Percentiles rank a stretch among this genome's conserved stretches.
Conservation (phyloP, 2,113 vertebrate species). For the Lichenostomus cassidix region DNA sequence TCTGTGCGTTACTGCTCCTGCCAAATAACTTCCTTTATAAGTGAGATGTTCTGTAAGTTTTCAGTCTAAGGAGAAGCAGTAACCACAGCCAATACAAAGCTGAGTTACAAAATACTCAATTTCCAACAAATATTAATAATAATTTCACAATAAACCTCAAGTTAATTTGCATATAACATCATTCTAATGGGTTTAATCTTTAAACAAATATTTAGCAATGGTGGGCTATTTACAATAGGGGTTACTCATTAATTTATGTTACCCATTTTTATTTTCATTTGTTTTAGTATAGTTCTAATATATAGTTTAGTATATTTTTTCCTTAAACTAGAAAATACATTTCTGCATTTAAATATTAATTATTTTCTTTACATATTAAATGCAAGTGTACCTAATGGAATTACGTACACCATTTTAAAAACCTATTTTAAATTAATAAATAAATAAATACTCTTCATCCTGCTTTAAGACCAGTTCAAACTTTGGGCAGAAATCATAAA, state of each 20-base stretch:
- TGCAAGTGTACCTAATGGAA: background rate
- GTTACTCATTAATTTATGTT: background rate
- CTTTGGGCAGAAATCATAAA: background rate
- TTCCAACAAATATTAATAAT: background rate
- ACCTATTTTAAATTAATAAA: background rate
- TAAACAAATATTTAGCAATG: background rate
- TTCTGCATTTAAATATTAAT: background rate
- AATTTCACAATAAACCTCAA: background rate
- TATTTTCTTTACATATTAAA: background rate
- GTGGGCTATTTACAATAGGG: background rate
- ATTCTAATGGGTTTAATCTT: background rate
- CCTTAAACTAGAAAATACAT: background rate
- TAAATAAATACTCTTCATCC: background rate
- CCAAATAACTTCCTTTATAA: background rate
- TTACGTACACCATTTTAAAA: background rate
- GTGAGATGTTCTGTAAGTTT: background rate
- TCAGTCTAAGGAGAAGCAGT: background rate
- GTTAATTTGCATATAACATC: background rate
- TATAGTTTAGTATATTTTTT: no score
- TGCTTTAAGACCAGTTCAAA: background rate
- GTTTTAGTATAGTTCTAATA: background rate
- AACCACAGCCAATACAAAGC: background rate
- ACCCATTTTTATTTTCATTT: background rate
- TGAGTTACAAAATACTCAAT: background rate
- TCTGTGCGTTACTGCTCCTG: background rate